Percentiles rank a stretch among this genome's conserved stretches.
Evolutionary conservation across 2,113 vertebrate species (phyloP).

Genomic region (Propithecus coquereli): DNA sequence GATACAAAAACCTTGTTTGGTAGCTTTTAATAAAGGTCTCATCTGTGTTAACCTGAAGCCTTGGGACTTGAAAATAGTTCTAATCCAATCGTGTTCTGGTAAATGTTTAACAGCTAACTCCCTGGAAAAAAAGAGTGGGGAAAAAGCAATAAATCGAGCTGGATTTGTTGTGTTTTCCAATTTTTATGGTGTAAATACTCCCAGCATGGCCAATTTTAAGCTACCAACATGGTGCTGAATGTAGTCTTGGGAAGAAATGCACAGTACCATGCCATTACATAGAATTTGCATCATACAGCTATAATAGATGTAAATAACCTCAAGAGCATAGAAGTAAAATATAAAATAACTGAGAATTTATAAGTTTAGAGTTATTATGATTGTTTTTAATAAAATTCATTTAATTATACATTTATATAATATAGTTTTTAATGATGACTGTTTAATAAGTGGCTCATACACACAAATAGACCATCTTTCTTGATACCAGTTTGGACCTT

Average conservation of each 20-base stretch:
- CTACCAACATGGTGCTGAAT: background rate
- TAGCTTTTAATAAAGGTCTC: background rate
- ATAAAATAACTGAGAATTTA: background rate
- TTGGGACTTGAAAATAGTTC: background rate
- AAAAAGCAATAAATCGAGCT: background rate
- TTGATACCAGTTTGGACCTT: background rate
- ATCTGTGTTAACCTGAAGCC: background rate
- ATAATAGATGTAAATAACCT: background rate
- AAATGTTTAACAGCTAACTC: background rate
- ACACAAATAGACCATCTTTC: background rate
- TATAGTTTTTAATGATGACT: background rate
- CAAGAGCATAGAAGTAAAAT: background rate
- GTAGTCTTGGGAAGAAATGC: background rate
- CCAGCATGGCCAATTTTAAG: background rate
- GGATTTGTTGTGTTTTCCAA: background rate
- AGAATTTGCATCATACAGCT: background rate
- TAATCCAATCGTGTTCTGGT: background rate
- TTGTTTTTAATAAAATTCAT: background rate
- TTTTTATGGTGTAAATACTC: background rate
- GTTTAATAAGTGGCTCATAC: no score
- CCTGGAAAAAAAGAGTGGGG: background rate
- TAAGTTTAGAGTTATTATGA: background rate
- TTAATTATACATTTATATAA: background rate
- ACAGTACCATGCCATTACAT: background rate
- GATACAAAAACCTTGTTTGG: background rate